Percentiles rank a stretch among this genome's conserved stretches.
These are phyloP conservation scores for Mesorhabditis spiculigera DNA, from an alignment of 2,888 invertebrate genomes.

Conservation along the genomic window DNA sequence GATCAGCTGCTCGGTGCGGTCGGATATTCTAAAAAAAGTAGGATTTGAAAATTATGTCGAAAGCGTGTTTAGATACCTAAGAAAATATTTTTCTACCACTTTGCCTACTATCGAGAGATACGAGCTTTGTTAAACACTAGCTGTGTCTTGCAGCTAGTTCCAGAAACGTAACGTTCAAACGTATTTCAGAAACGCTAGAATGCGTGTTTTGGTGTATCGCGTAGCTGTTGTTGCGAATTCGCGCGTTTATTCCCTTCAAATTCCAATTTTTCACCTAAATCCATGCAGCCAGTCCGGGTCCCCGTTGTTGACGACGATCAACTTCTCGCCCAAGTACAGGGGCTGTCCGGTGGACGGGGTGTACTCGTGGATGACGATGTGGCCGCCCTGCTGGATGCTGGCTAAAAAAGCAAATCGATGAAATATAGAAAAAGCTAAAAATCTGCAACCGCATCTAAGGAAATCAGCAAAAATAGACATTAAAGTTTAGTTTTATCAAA, in stretches of 20 bases:
- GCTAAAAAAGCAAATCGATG: too few species aligned
- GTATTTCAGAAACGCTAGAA: neutral
- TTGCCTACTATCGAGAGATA: too few species aligned
- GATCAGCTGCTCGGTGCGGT: slow-evolving; percentile 28
- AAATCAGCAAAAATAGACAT: neutral
- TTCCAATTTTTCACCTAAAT: slow-evolving; percentile 25
- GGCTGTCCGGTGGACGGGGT: slow-evolving; percentile 27
- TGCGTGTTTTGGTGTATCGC: too few species aligned
- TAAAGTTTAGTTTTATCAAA: slow-evolving; percentile 2
- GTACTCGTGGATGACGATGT: slow-evolving; percentile 56
- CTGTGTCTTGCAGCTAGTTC: too few species aligned
- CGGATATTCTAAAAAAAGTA: neutral
- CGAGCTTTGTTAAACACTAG: too few species aligned
- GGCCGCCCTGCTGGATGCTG: slow-evolving; percentile 16
- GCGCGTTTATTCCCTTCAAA: neutral
- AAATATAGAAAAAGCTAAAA: too few species aligned
- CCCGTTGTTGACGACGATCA: slow-evolving; percentile 54
- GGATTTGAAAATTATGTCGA: too few species aligned
- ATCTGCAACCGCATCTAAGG: neutral
- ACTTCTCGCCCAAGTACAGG: slow-evolving; percentile 48
- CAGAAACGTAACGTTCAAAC: neutral
- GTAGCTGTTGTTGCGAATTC: too few species aligned
- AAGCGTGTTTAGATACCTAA: too few species aligned
- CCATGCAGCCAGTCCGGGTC: slow-evolving; percentile 58
- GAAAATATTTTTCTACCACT: too few species aligned